phyloP scores from a whole-genome alignment of 2,888 invertebrate species.

The Syrphus vitripennis region DNA sequence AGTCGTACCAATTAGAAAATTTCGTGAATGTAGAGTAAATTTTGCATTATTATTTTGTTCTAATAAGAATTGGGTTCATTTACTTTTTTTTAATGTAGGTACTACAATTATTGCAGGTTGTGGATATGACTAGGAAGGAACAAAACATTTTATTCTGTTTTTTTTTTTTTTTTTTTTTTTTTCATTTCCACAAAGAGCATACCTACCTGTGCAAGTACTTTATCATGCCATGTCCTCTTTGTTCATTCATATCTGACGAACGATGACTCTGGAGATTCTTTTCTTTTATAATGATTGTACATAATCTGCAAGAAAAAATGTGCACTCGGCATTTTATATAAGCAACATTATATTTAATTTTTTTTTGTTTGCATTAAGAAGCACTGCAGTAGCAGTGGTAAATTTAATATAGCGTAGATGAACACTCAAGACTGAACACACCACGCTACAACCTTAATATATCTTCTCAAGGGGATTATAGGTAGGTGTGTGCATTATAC shows the following conservation, averaged over 20 bases:
- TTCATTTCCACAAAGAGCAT: not conserved
- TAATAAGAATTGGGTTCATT: no score
- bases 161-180: no score
- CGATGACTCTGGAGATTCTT: conserved; percentile 26
- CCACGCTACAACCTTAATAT: not conserved
- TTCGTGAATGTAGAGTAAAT: not conserved
- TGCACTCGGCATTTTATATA: not conserved
- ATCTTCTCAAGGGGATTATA: not conserved
- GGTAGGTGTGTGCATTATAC: not conserved
- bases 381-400: not conserved
- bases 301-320: not conserved
- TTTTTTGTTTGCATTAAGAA: not conserved
- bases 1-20: not conserved
- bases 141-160: no score
- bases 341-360: not conserved
- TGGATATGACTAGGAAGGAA: not conserved
- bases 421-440: not conserved
- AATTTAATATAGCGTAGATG: not conserved
- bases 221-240: conserved; percentile 31
- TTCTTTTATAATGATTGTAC: conserved; percentile 13
- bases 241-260: conserved; percentile 11
- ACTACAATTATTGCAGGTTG: not conserved
- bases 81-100: no score
- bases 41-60: not conserved
- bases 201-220: not conserved